Evolutionary conservation across 2,797 vertebrate species (phyloP), one percentile per base, ranked within the genome.

Genomic region (Cryptoblepharus egeriae): DNA sequence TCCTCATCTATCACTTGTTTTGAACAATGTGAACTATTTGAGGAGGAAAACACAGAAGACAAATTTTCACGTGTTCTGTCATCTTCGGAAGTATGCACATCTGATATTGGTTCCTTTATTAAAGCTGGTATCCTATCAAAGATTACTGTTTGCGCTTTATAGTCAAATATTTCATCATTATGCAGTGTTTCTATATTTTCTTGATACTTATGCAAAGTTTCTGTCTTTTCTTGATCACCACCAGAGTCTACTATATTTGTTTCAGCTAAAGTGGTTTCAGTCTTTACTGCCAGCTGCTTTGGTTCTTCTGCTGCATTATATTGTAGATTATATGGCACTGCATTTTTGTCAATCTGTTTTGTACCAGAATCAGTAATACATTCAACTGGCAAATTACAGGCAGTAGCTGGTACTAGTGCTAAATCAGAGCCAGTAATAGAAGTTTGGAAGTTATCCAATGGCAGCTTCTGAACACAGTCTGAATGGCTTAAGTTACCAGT

Each of bases 401-500:
- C 57, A 65, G 87, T 82, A 79, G 74, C 71, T 52, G 87, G 79
- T 10, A 95, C 55, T 70, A 94, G 92, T 1, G 96, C 94, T 87
- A 92, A 80, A 24, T 94, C 93, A 75, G 97, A 96, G 88, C 96
- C 96, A 83, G 95, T 90, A 0, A 97, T 93, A 76, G 96, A 93
- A 61, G 87, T 83, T 69, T 92, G 95, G 55, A 93, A 93, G 69
- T 96, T 96, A 60, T 81, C 93, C 28, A 90, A 32, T 13, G 96
- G 95, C 86, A 96, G 88, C 73, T 96, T 93, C 2, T 91, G 93
- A 90, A 96, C 92, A 68, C 94, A 96, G 82, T 97, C 96, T 24
- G 87, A 94, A 93, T 85, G 91, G 73, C 94, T 88, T 78, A 97
- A 94, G 28, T 95, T 96, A 79, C 96, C 96, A 0, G 96, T 97